Conservation (phyloP, 2,113 vertebrate genomes). For the Promerops cafer region DNA sequence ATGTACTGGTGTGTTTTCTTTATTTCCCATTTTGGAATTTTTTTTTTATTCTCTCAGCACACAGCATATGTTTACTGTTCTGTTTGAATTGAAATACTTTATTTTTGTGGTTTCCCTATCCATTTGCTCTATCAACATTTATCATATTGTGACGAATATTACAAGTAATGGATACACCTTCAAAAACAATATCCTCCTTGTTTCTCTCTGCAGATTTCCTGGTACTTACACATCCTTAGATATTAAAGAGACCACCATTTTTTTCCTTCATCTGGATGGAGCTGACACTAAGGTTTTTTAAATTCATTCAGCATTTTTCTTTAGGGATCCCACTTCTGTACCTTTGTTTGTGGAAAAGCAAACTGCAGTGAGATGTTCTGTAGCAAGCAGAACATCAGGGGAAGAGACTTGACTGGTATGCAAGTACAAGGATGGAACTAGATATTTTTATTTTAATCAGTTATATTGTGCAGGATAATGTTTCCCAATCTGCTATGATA, state of each 20-base stretch:
- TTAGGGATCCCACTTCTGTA: neutral
- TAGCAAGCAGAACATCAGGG: neutral
- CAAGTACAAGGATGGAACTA: neutral
- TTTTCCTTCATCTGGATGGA: neutral
- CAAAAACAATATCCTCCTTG: neutral
- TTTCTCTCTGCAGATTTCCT: neutral
- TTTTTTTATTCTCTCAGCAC: neutral
- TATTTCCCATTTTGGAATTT: neutral
- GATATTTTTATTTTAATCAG: slow-evolving; percentile 3
- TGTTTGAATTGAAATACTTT: neutral
- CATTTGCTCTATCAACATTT: neutral
- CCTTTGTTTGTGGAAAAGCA: neutral
- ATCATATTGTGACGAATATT: neutral
- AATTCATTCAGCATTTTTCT: neutral
- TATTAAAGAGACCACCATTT: neutral
- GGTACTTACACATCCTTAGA: neutral
- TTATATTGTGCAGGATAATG: neutral
- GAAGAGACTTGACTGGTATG: neutral
- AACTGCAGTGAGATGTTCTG: neutral
- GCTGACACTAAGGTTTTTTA: neutral
- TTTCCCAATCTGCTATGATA: neutral
- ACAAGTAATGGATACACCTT: neutral
- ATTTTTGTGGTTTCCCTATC: neutral
- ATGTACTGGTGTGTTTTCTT: neutral
- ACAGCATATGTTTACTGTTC: neutral